phyloP scores from a whole-genome alignment of 1,140 invertebrate species.

The Leptinotarsa texana region DNA sequence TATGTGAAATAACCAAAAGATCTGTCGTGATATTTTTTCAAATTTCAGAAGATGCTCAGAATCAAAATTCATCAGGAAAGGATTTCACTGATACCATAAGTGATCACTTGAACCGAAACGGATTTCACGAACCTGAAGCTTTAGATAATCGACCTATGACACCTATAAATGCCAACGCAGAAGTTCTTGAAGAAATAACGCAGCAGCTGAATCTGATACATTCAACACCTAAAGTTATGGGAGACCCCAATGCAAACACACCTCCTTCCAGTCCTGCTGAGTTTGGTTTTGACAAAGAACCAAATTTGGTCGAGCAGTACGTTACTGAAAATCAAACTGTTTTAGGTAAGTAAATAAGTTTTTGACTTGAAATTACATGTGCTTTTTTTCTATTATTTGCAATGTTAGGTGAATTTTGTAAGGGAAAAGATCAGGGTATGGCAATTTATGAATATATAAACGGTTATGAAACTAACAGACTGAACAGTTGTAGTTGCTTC shows the following conservation, averaged over 20 bases:
- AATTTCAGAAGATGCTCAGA: conserved; percentile 4
- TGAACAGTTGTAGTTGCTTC: no score
- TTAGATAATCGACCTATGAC: conserved; percentile 27
- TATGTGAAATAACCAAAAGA: not conserved
- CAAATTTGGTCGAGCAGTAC: conserved; percentile 31
- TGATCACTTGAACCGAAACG: conserved; percentile 46
- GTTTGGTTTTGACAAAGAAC: conserved; percentile 34
- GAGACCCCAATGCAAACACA: conserved; percentile 42
- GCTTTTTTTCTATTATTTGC: conserved; percentile 1
- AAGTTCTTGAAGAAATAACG: conserved; percentile 50
- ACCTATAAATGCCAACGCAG: conserved; percentile 31
- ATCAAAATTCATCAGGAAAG: conserved; percentile 45
- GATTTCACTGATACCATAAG: conserved; percentile 42
- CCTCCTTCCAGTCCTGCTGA: conserved; percentile 52
- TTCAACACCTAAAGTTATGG: conserved; percentile 25
- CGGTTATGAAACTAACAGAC: no score
- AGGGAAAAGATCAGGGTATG: conserved; percentile 19
- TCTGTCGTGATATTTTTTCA: not conserved
- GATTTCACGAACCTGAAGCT: conserved; percentile 35
- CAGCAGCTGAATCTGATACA: conserved; percentile 47
- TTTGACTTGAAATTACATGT: conserved; percentile 11
- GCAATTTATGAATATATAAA: not conserved
- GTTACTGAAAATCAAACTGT: conserved; percentile 24
- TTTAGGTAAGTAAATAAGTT: conserved; percentile 23
- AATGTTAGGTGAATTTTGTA: conserved; percentile 8